Percentiles rank a stretch among this genome's conserved stretches.
These are phyloP conservation scores for Harpagus bidentatus DNA, from an alignment of 2,113 vertebrate species.

Conservation along the genomic window DNA sequence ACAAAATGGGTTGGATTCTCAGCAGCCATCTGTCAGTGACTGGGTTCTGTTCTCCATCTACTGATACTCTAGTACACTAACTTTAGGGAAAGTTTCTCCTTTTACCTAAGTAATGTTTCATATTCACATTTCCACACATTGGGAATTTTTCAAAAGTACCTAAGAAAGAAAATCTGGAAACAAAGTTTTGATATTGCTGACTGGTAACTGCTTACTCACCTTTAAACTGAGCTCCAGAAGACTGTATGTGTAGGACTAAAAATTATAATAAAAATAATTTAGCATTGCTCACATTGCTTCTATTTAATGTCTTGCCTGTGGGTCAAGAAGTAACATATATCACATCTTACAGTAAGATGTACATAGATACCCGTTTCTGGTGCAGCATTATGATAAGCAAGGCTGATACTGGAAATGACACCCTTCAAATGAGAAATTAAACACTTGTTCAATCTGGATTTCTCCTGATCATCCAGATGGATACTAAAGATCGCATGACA, in stretches of 20 bases:
- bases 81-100: neutral
- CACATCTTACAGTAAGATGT: neutral
- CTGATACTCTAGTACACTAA: neutral
- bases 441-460: neutral
- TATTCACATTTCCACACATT: neutral
- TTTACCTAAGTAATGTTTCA: neutral
- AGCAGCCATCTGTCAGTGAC: neutral
- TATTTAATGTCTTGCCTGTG: neutral
- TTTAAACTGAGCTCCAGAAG: neutral
- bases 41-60: neutral
- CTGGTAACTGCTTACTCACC: neutral
- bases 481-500: neutral
- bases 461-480: conserved; percentile 21
- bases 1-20: neutral
- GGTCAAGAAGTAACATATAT: neutral
- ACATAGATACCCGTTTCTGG: neutral
- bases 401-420: neutral
- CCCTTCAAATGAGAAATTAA: neutral
- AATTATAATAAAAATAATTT: neutral
- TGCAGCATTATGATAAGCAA: neutral
- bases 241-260: neutral
- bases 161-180: neutral
- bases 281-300: neutral
- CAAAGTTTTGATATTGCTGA: neutral
- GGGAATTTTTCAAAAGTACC: neutral